These are phyloP conservation scores for Erebia palarica DNA, from an alignment of 2,888 invertebrate genomes.

Conservation along the genomic window DNA sequence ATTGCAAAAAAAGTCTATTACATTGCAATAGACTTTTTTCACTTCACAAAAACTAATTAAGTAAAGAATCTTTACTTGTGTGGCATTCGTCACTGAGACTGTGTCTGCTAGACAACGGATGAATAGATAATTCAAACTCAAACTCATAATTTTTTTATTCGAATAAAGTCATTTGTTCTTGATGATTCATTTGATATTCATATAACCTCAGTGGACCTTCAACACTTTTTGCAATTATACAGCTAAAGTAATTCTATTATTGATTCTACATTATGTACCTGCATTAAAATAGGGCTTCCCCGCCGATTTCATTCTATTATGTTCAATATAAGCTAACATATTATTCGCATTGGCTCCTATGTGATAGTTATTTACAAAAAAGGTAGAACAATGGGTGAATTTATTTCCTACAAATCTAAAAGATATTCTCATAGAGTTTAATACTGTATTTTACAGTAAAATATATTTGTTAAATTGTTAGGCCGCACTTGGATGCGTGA, in stretches of 20 bases:
- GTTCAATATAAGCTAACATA: background rate
- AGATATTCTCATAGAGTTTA: no score
- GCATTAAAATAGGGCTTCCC: background rate
- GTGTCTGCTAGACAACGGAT: background rate
- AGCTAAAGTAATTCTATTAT: background rate
- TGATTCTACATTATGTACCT: background rate
- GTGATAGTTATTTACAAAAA: no score
- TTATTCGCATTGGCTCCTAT: no score
- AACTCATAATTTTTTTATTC: no score
- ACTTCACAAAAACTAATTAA: background rate
- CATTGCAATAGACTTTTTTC: background rate
- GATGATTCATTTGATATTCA: background rate
- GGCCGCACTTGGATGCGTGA: no score
- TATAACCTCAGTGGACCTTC: background rate
- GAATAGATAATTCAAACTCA: background rate
- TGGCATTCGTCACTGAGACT: no score
- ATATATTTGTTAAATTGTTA: no score
- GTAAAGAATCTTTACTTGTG: background rate
- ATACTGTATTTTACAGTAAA: no score
- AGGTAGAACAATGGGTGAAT: no score
- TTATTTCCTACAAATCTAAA: no score
- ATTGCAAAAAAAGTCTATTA: no score
- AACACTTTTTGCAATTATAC: slow-evolving; percentile 7
- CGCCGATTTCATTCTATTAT: background rate
- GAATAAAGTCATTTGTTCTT: background rate